Base-by-base conservation (phyloP, 2,797 vertebrate species). In the Epinephelus malabaricus region DNA sequence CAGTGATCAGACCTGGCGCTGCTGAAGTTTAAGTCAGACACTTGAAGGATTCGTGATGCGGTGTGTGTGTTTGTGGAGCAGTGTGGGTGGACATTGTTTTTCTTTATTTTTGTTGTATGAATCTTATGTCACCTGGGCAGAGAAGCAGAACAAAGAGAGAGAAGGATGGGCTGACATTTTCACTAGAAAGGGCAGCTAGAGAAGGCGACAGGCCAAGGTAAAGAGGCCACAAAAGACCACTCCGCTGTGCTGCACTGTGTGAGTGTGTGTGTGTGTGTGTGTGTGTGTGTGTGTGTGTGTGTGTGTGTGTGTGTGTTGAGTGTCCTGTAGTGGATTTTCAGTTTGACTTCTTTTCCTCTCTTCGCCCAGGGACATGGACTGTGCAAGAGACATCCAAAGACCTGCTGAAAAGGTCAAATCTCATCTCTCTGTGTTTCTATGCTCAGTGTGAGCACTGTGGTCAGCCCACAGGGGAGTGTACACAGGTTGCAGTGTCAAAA, bases 91-190 rank as follows among this genome's bases (percentile, higher is more conserved):
- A 58, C 59, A 3, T 55, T 40, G 18, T 77, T 69, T 62, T 50
- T 67, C 50, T 59, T 51, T 25, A 68, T 67, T 77, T 68, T 75
- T 75, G 27, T 58, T 58, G 10, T 23, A 64, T 74, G 53, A 82
- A 53, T 78, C 76, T 76, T 89, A 53, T 86, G 67, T 85, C 72
- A 84, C 81, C 80, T 84, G 86, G 72, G 67, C 63, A 78, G 53
- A 87, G 68, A 77, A 53, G 75, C 30, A 74, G 59, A 85, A 81
- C 64, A 78, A 70, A 67, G n/a, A 46, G 50, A 43, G 73, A 83
- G 71, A 79, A 73, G 82, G 84, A 86, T 73, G 68, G 74, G 76
- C 76, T 92, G 92, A 92, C 92, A 93, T 95, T 94, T 94, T 94
- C 91, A 93, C 70, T 40, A 73, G 81, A 94, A 94, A 94, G 90